phyloP scores from a whole-genome alignment of 2,113 vertebrate genomes.

The Colossoma macropomum region DNA sequence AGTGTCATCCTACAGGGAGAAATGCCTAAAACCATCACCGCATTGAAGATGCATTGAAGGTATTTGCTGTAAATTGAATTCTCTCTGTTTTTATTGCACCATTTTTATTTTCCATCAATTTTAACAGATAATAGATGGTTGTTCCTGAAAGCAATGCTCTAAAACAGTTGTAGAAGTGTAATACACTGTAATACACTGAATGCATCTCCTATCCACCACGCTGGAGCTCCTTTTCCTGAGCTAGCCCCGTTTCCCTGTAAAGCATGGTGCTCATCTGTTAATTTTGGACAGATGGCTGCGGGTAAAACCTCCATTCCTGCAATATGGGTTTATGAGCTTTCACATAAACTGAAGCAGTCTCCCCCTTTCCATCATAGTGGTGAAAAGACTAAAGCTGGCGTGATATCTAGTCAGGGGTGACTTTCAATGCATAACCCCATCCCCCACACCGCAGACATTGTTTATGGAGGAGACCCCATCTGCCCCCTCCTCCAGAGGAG shows the following conservation, averaged over 20 bases:
- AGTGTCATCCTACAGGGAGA: background rate
- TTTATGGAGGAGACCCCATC: conserved; percentile 61
- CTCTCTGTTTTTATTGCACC: background rate
- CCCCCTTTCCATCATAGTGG: conserved; percentile 43
- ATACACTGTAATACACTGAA: background rate
- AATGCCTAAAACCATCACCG: background rate
- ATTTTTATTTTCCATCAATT: background rate
- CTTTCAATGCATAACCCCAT: conserved; percentile 58
- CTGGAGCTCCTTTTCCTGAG: background rate
- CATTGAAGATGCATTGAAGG: background rate
- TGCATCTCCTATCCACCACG: background rate
- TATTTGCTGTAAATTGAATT: background rate
- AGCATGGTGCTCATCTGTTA: conserved; percentile 36
- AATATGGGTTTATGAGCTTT: conserved; percentile 68
- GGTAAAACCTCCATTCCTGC: conserved; percentile 60
- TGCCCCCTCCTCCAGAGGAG: conserved; percentile 56
- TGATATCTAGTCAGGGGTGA: conserved; percentile 56
- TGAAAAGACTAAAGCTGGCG: conserved; percentile 56
- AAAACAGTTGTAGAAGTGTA: background rate
- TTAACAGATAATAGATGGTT: background rate
- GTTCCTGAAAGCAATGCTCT: background rate
- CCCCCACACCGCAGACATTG: conserved; percentile 58
- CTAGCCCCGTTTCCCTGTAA: conserved; percentile 5
- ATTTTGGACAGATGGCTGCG: conserved; percentile 66
- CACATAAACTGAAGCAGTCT: conserved; percentile 58